phyloP scores from a whole-genome alignment of 1,140 invertebrate species.

The Pseudomyrmex sp. region DNA sequence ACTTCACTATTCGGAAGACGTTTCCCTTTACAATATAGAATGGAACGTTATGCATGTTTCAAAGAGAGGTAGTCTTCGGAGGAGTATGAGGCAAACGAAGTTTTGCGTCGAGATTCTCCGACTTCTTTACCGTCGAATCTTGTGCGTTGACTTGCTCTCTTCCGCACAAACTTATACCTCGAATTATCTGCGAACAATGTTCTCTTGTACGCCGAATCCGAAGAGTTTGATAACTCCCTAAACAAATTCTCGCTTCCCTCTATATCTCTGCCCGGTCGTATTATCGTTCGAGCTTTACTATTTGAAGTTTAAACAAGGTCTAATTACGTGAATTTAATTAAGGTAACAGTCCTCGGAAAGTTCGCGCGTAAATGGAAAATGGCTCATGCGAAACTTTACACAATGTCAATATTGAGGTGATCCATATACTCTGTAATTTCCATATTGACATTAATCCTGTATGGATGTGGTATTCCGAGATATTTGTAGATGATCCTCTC shows the following conservation, averaged over 20 bases:
- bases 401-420: conserved; percentile 18
- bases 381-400: not conserved
- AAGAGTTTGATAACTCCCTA: conserved; percentile 20
- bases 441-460: conserved; percentile 7
- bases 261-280: not conserved
- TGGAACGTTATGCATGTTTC: conserved; percentile 22
- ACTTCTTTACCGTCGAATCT: conserved; percentile 32
- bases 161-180: not conserved
- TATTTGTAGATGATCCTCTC: not conserved
- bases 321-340: conserved; percentile 48
- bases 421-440: not conserved
- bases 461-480: not conserved
- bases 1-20: not conserved
- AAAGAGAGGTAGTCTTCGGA: not conserved
- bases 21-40: conserved; percentile 4
- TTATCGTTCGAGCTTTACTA: conserved; percentile 35
- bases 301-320: conserved; percentile 23
- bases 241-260: conserved; percentile 37
- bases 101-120: conserved; percentile 10
- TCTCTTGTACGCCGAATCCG: conserved; percentile 2
- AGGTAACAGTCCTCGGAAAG: conserved; percentile 8
- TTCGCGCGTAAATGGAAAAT: conserved; percentile 33
- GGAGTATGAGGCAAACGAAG: not conserved
- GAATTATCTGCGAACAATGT: not conserved
- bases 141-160: not conserved